These are phyloP conservation scores for Campoplex capitator DNA, from an alignment of 2,888 invertebrate species.

Conservation along the genomic window DNA sequence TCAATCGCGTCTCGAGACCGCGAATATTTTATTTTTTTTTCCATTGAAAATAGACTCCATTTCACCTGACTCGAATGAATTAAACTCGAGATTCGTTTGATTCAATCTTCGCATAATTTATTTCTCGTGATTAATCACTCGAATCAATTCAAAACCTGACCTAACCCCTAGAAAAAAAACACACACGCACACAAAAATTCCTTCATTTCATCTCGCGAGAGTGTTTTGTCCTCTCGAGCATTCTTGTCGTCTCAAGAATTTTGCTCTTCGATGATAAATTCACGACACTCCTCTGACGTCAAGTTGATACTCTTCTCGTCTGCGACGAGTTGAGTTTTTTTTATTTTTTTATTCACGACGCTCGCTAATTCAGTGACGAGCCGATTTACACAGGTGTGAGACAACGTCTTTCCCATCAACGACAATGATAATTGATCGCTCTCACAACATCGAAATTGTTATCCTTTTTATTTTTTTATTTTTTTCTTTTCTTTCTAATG, in stretches of 20 bases:
- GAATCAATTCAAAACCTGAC: conserved; percentile 6
- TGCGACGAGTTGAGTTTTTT: conserved; percentile 15
- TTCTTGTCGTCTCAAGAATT: conserved; percentile 1
- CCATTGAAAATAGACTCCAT: neutral
- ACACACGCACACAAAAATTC: neutral
- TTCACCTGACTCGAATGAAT: neutral
- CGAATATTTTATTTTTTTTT: neutral
- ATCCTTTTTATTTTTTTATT: neutral
- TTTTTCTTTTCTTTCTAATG: neutral
- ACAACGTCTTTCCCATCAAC: conserved; percentile 20
- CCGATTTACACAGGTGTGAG: conserved; percentile 40
- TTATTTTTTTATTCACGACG: neutral
- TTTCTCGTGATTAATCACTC: neutral
- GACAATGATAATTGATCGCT: conserved; percentile 30
- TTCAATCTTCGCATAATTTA: neutral
- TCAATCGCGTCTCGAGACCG: neutral
- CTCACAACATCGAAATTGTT: conserved; percentile 23
- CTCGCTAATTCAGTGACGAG: conserved; percentile 29
- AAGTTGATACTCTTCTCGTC: conserved; percentile 27
- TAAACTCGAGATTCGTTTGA: neutral
- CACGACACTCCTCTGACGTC: conserved; percentile 23
- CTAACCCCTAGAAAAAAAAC: conserved; percentile 1
- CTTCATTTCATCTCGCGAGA: neutral
- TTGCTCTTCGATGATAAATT: conserved; percentile 36
- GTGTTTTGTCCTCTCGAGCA: neutral